These are phyloP conservation scores for Vanessa cardui DNA, from an alignment of 2,888 invertebrate genomes.

Conservation along the genomic window DNA sequence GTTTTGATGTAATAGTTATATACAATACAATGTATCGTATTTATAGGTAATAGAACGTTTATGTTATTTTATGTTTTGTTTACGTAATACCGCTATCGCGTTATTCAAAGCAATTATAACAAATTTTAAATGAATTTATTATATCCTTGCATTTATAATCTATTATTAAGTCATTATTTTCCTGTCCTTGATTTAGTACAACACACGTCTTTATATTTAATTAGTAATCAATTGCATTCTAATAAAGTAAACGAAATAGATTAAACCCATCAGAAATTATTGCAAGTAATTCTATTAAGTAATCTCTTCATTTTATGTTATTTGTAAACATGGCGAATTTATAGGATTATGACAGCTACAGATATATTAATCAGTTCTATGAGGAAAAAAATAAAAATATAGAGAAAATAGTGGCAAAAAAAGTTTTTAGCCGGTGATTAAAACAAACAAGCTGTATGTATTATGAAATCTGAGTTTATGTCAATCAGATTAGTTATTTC, in stretches of 20 bases:
- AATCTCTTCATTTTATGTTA: too few species aligned
- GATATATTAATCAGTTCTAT: too few species aligned
- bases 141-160: constrained; percentile 3
- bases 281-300: too few species aligned
- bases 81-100: not conserved
- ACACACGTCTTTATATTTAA: not conserved
- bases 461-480: too few species aligned
- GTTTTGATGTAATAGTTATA: too few species aligned
- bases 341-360: too few species aligned
- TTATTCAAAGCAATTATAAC: not conserved
- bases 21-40: not conserved
- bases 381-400: too few species aligned
- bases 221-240: not conserved
- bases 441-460: too few species aligned
- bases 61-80: not conserved
- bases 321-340: too few species aligned
- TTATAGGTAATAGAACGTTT: not conserved
- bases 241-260: not conserved
- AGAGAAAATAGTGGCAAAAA: too few species aligned
- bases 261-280: not conserved
- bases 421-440: too few species aligned
- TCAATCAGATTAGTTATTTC: too few species aligned
- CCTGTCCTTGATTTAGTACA: constrained; percentile 1
- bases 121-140: constrained; percentile 3
- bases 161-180: constrained; percentile 2